Base-by-base conservation (phyloP, 2,113 vertebrate genomes). In the Parotia lawesii region DNA sequence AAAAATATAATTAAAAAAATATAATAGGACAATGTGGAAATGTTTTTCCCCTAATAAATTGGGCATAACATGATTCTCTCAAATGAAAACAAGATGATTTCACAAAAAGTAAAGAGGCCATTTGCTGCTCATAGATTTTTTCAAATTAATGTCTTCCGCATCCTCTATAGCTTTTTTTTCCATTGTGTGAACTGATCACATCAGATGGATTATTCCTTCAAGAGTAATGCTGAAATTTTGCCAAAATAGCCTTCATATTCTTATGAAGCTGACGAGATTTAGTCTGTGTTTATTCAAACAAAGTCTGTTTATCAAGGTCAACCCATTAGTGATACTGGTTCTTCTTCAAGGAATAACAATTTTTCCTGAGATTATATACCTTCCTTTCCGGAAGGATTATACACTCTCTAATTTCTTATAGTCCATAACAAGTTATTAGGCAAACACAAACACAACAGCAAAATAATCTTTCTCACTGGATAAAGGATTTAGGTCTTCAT, bases 11-110 rank as follows among this genome's bases (percentile, higher is more conserved):
- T 67, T 53, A 7, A 50, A 84, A 85, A 69, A 77, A 29, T 40
- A 53, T 78, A 86, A 72, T 27, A 12, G 9, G 57, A 64, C 87
- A 77, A 87, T 74, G 60, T 85, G 66, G 65, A 90, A 84, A 74
- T 70, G 12, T 44, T 91, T 80, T 88, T 29, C 44, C 58, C 12
- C 14, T 48, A 90, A 76, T 58, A 95, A 94, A 94, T 51, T 29
- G 3, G 22, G 19, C 44, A 76, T 47, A 73, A 19, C 6, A 53
- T 50, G 16, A 72, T 71, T 85, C 14, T 85, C 31, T 80, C 44
- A 90, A 93, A 93, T 88, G 56, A 93, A 93, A 95, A 74, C 89
- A 96, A 91, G 76, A 95, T 79, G 38, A 67, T 86, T 87, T 87
- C 2, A 6, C n/a, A 75, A 83, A 85, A 92, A 89, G 35, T 33